phyloP scores from a whole-genome alignment of 2,113 vertebrate species.

The Pampusana beccarii region DNA sequence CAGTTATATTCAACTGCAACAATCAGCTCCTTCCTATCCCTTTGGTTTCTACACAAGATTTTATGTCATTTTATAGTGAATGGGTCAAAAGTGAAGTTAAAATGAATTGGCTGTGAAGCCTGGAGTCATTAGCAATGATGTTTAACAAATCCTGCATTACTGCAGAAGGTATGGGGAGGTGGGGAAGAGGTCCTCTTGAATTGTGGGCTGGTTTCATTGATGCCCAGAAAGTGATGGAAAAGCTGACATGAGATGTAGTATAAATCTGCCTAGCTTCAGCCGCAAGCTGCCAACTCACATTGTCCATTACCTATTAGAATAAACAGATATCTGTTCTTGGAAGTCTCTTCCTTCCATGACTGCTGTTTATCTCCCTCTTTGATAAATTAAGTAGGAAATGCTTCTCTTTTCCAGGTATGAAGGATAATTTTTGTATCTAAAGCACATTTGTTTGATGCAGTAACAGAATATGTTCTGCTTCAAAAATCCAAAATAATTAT shows the following conservation, averaged over 20 bases:
- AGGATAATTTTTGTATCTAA: neutral
- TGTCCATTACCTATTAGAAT: neutral
- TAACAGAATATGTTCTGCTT: neutral
- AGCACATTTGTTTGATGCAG: neutral
- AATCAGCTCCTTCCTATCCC: neutral
- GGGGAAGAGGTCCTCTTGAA: neutral
- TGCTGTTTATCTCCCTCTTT: neutral
- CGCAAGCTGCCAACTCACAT: neutral
- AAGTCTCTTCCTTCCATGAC: neutral
- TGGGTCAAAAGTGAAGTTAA: neutral
- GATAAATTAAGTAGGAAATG: neutral
- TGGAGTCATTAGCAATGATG: neutral
- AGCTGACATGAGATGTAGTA: neutral
- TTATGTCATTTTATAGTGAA: neutral
- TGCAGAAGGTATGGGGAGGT: neutral
- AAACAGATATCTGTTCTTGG: neutral
- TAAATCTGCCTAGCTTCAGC: neutral
- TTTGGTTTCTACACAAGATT: neutral
- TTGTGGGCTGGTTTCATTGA: neutral
- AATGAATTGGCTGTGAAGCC: neutral
- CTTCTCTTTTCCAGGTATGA: neutral
- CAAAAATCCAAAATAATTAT: neutral
- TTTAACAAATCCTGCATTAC: neutral
- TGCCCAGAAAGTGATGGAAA: constrained; percentile 32
- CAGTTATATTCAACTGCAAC: neutral